Conservation (phyloP, 2,113 vertebrate genomes). For the Atrichornis clamosus region DNA sequence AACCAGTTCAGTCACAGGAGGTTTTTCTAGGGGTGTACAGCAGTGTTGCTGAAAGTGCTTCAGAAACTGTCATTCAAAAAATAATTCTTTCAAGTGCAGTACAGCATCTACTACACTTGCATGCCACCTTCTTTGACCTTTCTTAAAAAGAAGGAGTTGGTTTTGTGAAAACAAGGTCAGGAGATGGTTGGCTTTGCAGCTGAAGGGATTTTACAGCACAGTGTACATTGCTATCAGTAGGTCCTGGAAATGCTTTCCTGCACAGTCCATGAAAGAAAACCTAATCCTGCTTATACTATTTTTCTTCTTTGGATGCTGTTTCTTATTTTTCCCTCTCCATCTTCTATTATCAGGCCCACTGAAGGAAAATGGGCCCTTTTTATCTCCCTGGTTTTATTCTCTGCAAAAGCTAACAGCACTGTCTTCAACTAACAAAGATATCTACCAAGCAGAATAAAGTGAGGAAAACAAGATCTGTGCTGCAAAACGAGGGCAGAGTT, state of each 20-base stretch:
- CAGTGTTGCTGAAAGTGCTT: not conserved
- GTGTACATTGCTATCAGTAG: not conserved
- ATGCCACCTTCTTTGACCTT: not conserved
- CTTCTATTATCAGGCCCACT: not conserved
- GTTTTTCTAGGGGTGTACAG: not conserved
- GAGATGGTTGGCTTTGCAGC: not conserved
- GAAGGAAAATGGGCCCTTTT: constrained; percentile 21
- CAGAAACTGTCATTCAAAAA: not conserved
- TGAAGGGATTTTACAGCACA: constrained; percentile 2
- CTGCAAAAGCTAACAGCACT: not conserved
- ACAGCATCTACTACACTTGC: not conserved
- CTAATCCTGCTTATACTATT: constrained; percentile 26
- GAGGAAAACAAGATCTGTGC: not conserved
- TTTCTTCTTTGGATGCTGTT: not conserved
- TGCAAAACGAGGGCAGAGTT: not conserved
- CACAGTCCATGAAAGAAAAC: constrained; percentile 4
- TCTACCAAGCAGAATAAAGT: constrained; percentile 11
- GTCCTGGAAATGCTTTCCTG: constrained; percentile 15
- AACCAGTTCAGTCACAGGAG: not conserved
- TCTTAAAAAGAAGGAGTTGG: not conserved
- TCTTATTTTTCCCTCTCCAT: not conserved
- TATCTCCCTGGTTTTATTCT: not conserved
- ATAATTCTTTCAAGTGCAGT: not conserved
- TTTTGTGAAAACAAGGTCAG: constrained; percentile 25
- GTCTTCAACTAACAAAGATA: constrained; percentile 33